phyloP scores from a whole-genome alignment of 2,797 vertebrate species.

The Platalea minor region DNA sequence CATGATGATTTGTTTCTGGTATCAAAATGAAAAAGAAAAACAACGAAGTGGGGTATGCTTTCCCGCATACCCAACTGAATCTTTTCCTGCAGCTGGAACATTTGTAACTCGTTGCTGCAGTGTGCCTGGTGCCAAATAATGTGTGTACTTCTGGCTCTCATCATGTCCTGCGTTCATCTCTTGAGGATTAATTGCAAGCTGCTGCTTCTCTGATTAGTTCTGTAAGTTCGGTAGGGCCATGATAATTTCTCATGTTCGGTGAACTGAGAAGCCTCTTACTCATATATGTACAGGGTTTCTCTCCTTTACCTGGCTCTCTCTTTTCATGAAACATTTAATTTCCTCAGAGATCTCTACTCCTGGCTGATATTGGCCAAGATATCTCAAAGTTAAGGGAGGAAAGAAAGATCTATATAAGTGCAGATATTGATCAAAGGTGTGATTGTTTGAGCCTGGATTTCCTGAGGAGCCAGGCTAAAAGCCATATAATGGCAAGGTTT shows the following conservation, averaged over 20 bases:
- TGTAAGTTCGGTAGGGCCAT: accelerated
- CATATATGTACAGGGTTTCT: background rate
- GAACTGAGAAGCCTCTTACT: background rate
- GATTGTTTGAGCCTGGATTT: background rate
- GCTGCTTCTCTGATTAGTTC: background rate
- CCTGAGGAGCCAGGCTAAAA: background rate
- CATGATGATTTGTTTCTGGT: accelerated
- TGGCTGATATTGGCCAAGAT: background rate
- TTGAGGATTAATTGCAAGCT: background rate
- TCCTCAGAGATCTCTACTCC: background rate
- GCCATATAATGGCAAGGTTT: background rate
- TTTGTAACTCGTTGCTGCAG: background rate
- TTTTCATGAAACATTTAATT: background rate
- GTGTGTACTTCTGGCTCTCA: background rate
- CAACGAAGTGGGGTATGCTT: background rate
- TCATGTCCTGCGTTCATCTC: background rate
- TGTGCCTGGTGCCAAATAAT: background rate
- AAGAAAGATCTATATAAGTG: background rate
- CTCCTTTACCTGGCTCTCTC: background rate
- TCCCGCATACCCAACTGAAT: background rate
- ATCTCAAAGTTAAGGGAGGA: background rate
- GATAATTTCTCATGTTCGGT: background rate
- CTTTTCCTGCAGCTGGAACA: background rate
- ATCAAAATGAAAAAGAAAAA: background rate
- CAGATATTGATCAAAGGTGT: background rate